Evolutionary conservation across 2,113 vertebrate species (phyloP).

Genomic region (Gopherus evgoodei): DNA sequence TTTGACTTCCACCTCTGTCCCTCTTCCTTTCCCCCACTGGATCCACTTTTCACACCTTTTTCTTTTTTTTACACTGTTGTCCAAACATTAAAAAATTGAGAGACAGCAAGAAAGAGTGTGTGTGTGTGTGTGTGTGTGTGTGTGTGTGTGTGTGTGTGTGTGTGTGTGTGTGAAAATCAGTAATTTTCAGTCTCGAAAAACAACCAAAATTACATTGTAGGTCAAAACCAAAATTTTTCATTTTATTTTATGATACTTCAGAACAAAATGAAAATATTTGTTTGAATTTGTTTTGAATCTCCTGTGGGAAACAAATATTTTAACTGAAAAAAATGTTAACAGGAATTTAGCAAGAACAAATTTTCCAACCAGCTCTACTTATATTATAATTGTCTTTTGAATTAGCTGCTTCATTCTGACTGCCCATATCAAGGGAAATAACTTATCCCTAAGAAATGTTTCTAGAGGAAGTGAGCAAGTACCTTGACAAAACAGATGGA

Average conservation of each 20-base stretch:
- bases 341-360: not conserved
- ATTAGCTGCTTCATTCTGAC: constrained; percentile 70
- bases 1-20: not conserved
- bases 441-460: not conserved
- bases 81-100: not conserved
- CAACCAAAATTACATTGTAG: not conserved
- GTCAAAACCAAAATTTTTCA: not conserved
- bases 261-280: constrained; percentile 23
- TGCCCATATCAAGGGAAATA: constrained; percentile 57
- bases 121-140: no score
- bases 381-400: constrained; percentile 43
- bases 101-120: not conserved
- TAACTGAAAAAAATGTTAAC: not conserved
- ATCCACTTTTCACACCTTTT: not conserved
- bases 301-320: not conserved
- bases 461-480: constrained; percentile 31
- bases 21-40: not conserved
- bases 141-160: not conserved
- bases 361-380: not conserved
- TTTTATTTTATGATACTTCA: not conserved
- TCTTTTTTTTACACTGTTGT: not conserved
- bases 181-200: not conserved
- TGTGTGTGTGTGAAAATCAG: no score
- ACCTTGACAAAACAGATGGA: constrained; percentile 73
- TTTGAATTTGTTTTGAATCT: not conserved